Base-by-base conservation (phyloP, 2,113 vertebrate species). In the Tupaia tana region DNA sequence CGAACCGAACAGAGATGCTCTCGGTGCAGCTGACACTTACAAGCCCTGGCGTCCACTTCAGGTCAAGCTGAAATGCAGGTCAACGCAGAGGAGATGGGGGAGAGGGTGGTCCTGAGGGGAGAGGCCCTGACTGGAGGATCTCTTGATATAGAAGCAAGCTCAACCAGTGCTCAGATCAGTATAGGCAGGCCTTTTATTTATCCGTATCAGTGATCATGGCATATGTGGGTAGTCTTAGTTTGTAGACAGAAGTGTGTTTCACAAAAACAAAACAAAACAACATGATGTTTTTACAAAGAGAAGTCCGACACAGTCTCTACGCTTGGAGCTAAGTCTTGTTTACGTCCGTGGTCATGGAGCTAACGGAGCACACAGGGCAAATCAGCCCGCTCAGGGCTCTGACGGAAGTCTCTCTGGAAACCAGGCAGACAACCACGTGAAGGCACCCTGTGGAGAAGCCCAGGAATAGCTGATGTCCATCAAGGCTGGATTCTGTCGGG, bases 371-470 rank as follows among this genome's bases (percentile, higher is more conserved):
- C 56, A 43, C 2, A 78, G 63, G 73, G 29, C 73, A 77, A 82
- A 34, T 71, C 77, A 34, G 61, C 73, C 88, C 4, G n/a, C 63
- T 78, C 89, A 61, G 2, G 64, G 61, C 64, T 80, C 56, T 75
- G 63, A 69, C 6, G 61, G 84, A 89, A 89, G 83, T 7, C 73
- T 71, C 87, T 58, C 89, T 77, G 25, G 80, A 96, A 91, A 61
- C 31, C 52, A 79, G 34, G 89, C 54, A 31, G 11, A 80, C 31
- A 9, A 7, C 69, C 14, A 19, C 20, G 73, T 22, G 69, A 61
- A 85, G 27, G 52, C 52, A 22, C 20, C n/a, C 64, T 19, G 0
- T n/a, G 31, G 82, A 78, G 43, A 79, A 78, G 69, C 43, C 93
- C 69, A 7, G 54, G 29, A 31, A 59, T 16, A 9, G 31, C 18